These are phyloP conservation scores for Papilio gigon DNA, from an alignment of 2,888 invertebrate genomes.

Conservation along the genomic window DNA sequence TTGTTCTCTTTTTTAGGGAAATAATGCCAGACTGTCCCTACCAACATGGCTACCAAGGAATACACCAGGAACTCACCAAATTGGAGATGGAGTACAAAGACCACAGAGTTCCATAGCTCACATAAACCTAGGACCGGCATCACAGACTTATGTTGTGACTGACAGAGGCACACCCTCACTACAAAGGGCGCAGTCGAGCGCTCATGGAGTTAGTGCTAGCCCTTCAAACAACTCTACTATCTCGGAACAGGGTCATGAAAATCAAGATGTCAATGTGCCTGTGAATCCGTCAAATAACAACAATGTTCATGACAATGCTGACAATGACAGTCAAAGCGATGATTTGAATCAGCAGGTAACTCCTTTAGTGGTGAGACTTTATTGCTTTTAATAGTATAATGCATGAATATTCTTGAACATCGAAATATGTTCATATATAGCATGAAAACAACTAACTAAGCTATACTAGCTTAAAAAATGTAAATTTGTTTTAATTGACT, in stretches of 20 bases:
- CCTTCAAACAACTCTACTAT: slow-evolving; percentile 66
- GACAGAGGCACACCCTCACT: slow-evolving; percentile 60
- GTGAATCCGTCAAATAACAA: slow-evolving; percentile 77
- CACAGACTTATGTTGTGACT: slow-evolving; percentile 67
- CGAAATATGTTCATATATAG: no score
- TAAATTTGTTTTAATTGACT: no score
- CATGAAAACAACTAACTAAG: no score
- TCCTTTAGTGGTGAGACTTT: slow-evolving; percentile 35
- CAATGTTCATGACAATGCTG: slow-evolving; percentile 73
- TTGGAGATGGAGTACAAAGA: slow-evolving; percentile 62
- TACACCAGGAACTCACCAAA: slow-evolving; percentile 66
- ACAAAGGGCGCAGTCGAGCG: slow-evolving; percentile 56
- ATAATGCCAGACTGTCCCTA: slow-evolving; percentile 72
- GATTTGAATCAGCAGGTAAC: slow-evolving; percentile 74
- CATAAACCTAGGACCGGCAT: slow-evolving; percentile 62
- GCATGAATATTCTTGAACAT: not conserved
- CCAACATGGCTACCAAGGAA: slow-evolving; percentile 75
- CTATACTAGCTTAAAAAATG: no score
- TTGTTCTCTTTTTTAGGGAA: slow-evolving; percentile 59
- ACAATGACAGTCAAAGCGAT: slow-evolving; percentile 77
- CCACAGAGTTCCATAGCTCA: slow-evolving; percentile 76
- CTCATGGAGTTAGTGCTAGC: slow-evolving; percentile 61
- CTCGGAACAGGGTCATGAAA: slow-evolving; percentile 62
- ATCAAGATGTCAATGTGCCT: slow-evolving; percentile 70
- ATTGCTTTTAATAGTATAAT: not conserved